These are phyloP conservation scores for Archilochus colubris DNA, from an alignment of 2,113 vertebrate species.

Conservation along the genomic window DNA sequence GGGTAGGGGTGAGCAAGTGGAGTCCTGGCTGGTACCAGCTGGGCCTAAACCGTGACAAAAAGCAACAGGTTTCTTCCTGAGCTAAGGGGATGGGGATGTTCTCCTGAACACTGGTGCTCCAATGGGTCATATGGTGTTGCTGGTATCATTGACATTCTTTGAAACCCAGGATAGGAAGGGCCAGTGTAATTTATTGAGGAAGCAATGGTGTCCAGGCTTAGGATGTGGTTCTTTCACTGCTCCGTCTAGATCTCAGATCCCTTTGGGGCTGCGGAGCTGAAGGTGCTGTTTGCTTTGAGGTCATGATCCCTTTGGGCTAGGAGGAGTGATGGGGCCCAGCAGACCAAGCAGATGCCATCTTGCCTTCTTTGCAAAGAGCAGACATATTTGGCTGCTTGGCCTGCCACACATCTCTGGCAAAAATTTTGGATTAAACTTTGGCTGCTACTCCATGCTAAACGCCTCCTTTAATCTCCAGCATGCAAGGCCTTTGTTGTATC, in stretches of 20 bases:
- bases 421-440: background rate
- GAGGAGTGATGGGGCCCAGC: background rate
- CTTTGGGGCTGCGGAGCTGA: fast-evolving
- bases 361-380: background rate
- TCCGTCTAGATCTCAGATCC: background rate
- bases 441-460: background rate
- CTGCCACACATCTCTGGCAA: fast-evolving
- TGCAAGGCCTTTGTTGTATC: background rate
- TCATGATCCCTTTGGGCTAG: background rate
- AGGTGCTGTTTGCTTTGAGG: fast-evolving
- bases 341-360: background rate
- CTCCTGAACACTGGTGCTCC: fast-evolving
- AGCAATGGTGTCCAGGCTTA: fast-evolving
- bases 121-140: fast-evolving
- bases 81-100: background rate
- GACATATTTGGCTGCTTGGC: background rate
- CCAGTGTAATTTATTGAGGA: fast-evolving
- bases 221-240: fast-evolving
- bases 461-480: background rate
- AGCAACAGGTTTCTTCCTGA: background rate
- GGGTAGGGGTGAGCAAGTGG: no score
- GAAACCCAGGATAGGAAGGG: background rate
- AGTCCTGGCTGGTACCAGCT: no score
- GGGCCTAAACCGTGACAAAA: no score
- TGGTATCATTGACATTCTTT: background rate